Base-by-base conservation (phyloP, 2,888 invertebrate species). In the Drosophila prostipennis region DNA sequence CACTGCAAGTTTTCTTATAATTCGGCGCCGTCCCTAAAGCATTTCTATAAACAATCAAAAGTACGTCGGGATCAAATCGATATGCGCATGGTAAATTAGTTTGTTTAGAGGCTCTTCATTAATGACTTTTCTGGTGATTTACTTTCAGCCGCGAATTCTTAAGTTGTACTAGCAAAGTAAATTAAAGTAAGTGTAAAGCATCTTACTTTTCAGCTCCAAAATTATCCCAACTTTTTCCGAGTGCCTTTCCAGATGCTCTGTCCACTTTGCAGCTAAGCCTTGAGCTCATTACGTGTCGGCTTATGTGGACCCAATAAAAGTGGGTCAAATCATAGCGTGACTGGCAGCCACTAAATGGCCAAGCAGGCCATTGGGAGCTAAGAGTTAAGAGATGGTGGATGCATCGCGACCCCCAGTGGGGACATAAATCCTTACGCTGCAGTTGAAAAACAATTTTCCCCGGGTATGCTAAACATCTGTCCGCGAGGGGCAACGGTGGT, bases 391-490 rank as follows among this genome's bases (percentile, higher is more conserved):
- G 51, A 14, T 52, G 52, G 36, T 48, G 48, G 48, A 36, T 45
- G 39, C 53, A 34, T n/a, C 46, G 52, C 64, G 63, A 63, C 36
- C 49, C 46, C 65, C 75, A 57, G 56, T 40, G 58, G 72, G 71
- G 73, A 79, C 83, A 80, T 76, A 87, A 88, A 88, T 87, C 86
- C 83, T 80, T 84, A 80, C 76, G 74, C 84, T 73, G 84, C 78
- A 88, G 84, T 74, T 77, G 85, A 76, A 79, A 88, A 88, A 84
- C 84, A 88, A 84, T 84, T 84, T 88, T 87, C 77, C 76, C 85
- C 85, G 82, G 87, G 82, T 79, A 85, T 82, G 82, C 79, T 85
- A 87, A 82, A 79, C 82, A 87, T 87, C 85, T 81, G 67, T 11
- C 54, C 51, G 63, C 74, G 71, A 74, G 75, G 65, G 70, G 13